Percentiles rank a stretch among this genome's conserved stretches.
phyloP scores from a whole-genome alignment of 2,888 invertebrate species.

The Lymantria dispar region DNA sequence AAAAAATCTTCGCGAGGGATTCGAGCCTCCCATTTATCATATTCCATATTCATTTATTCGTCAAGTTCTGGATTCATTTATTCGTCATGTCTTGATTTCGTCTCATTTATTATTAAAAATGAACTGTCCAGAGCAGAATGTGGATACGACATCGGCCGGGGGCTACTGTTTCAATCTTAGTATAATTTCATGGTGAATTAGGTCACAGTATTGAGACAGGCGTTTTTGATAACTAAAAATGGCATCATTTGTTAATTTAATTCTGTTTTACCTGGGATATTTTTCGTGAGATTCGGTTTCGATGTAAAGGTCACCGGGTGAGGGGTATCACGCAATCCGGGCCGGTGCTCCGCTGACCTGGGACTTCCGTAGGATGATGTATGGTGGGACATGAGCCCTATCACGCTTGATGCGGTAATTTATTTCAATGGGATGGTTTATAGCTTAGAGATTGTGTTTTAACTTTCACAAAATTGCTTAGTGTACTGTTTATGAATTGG shows the following conservation, averaged over 20 bases:
- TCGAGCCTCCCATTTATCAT: slow-evolving; percentile 80
- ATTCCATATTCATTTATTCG: slow-evolving; percentile 83
- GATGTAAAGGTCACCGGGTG: slow-evolving; percentile 52
- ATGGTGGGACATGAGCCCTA: slow-evolving; percentile 51
- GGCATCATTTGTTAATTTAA: slow-evolving; percentile 13
- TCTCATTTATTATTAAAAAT: slow-evolving; percentile 84
- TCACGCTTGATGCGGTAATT: slow-evolving; percentile 42
- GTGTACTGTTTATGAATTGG: too few species aligned
- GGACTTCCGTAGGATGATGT: slow-evolving; percentile 52
- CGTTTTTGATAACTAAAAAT: slow-evolving; percentile 36
- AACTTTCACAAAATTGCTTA: background rate
- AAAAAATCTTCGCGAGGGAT: slow-evolving; percentile 81
- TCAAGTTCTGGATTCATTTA: slow-evolving; percentile 84
- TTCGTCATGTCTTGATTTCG: slow-evolving; percentile 84
- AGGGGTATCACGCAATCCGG: slow-evolving; percentile 51
- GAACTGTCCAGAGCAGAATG: slow-evolving; percentile 80
- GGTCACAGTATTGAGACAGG: slow-evolving; percentile 44
- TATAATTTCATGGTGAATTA: slow-evolving; percentile 78
- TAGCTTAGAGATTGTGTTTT: slow-evolving; percentile 3
- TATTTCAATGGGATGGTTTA: slow-evolving; percentile 26
- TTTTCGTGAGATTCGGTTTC: slow-evolving; percentile 18
- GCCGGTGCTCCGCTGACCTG: slow-evolving; percentile 50
- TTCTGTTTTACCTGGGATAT: slow-evolving; percentile 8
- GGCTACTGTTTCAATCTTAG: slow-evolving; percentile 78
- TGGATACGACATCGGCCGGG: slow-evolving; percentile 66